Conservation (phyloP, 2,888 invertebrate genomes). For the Tenthredo distinguenda region DNA sequence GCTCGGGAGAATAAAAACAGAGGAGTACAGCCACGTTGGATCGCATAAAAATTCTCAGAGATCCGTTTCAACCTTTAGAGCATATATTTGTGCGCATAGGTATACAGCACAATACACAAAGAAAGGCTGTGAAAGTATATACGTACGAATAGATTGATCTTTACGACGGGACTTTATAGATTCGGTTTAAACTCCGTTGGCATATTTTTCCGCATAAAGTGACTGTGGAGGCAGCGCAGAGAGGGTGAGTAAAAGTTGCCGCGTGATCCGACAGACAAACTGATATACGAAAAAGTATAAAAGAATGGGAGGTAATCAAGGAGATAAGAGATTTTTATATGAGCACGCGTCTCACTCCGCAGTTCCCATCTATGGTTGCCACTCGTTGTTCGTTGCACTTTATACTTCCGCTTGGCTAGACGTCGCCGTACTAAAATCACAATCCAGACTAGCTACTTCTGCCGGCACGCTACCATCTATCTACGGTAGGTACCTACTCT, state of each 20-base stretch:
- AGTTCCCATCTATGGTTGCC: constrained; percentile 33
- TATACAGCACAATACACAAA: neutral
- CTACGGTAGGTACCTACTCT: neutral
- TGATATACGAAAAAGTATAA: constrained; percentile 21
- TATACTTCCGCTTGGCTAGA: constrained; percentile 69
- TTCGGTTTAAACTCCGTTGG: constrained; percentile 37
- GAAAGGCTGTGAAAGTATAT: neutral
- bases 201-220: constrained; percentile 37
- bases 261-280: constrained; percentile 33
- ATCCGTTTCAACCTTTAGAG: neutral
- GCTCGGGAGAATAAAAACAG: constrained; percentile 21
- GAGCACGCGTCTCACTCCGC: constrained; percentile 15
- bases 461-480: constrained; percentile 10
- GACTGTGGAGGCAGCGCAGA: neutral
- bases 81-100: neutral
- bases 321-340: constrained; percentile 50
- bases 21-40: constrained; percentile 19
- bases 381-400: constrained; percentile 63
- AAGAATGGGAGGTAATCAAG: constrained; percentile 45
- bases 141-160: constrained; percentile 37
- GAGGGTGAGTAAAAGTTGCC: neutral
- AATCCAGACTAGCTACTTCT: constrained; percentile 44
- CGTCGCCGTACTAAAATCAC: constrained; percentile 58
- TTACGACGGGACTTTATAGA: constrained; percentile 40
- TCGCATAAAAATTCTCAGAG: constrained; percentile 31